Conservation (phyloP, 2,888 invertebrate species). For the Corythucha ciliata region DNA sequence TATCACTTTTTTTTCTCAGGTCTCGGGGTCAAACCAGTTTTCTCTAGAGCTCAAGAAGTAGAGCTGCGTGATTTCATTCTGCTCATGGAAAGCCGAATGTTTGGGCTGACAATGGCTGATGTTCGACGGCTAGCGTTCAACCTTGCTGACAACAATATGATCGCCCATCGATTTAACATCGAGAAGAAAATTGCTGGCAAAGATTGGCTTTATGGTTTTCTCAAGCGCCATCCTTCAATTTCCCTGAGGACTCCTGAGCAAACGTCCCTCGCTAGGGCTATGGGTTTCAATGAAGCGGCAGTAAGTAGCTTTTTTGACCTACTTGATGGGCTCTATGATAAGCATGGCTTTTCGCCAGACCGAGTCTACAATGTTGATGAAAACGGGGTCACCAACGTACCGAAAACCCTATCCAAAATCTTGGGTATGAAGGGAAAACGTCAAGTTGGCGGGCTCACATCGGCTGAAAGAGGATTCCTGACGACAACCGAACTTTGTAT, state of each 20-base stretch:
- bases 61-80: background rate
- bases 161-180: too few species aligned
- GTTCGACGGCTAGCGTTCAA: background rate
- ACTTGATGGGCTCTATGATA: background rate
- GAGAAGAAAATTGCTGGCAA: too few species aligned
- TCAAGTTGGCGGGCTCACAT: background rate
- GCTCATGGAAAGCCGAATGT: background rate
- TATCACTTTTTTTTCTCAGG: background rate
- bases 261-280: too few species aligned
- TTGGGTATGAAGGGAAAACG: background rate
- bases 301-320: background rate
- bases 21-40: background rate
- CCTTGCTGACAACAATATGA: too few species aligned
- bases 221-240: too few species aligned
- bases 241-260: too few species aligned
- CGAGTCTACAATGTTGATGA: background rate
- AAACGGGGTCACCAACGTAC: background rate
- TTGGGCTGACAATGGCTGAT: background rate
- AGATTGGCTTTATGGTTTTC: too few species aligned
- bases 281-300: too few species aligned
- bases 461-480: background rate
- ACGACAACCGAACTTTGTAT: background rate
- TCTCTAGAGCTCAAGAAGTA: background rate
- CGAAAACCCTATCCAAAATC: background rate
- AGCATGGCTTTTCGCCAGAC: background rate